Conservation (phyloP, 1,140 invertebrate species). For the Lordiphosa mommai region DNA sequence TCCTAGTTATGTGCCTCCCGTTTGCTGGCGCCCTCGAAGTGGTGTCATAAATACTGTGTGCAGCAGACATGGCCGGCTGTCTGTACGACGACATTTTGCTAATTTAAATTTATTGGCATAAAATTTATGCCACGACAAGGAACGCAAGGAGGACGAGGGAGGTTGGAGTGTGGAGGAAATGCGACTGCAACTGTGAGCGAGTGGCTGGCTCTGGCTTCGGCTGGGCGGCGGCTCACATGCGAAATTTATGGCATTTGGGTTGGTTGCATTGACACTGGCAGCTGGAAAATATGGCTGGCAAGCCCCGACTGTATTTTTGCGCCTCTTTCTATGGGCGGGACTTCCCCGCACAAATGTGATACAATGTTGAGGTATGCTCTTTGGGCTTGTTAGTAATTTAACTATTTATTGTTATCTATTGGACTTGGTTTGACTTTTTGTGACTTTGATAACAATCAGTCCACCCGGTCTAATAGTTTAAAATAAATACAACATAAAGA, state of each 20-base stretch:
- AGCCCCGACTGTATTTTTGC: slow-evolving; percentile 19
- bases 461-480: neutral
- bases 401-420: slow-evolving; percentile 1
- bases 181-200: neutral
- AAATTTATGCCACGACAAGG: slow-evolving; percentile 50
- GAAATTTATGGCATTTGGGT: slow-evolving; percentile 59
- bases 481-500: neutral
- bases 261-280: slow-evolving; percentile 66
- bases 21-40: slow-evolving; percentile 5
- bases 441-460: neutral
- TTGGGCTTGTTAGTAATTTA: slow-evolving; percentile 7
- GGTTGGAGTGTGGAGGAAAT: neutral
- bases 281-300: slow-evolving; percentile 46
- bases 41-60: slow-evolving; percentile 62
- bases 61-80: slow-evolving; percentile 37
- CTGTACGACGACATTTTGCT: slow-evolving; percentile 47
- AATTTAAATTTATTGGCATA: slow-evolving; percentile 75
- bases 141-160: neutral
- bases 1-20: neutral
- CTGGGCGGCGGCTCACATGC: slow-evolving; percentile 23
- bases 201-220: neutral
- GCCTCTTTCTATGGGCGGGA: neutral
- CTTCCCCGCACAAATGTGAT: neutral
- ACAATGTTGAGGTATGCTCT: slow-evolving; percentile 11
- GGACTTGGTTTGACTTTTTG: neutral